These are phyloP conservation scores for Cetoscarus ocellatus DNA, from an alignment of 2,797 vertebrate species.

Conservation along the genomic window DNA sequence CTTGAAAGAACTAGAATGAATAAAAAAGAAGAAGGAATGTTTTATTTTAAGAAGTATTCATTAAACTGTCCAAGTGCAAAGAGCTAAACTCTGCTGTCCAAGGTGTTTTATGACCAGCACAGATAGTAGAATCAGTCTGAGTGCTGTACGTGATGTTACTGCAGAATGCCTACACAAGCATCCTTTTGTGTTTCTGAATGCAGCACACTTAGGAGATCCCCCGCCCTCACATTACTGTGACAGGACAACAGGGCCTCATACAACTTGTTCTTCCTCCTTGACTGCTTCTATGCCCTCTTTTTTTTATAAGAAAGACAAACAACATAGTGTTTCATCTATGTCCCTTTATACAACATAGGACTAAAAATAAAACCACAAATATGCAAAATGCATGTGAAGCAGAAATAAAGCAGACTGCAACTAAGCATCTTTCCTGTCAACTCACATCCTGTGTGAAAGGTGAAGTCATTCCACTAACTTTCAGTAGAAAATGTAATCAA, in stretches of 20 bases:
- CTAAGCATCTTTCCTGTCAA: constrained; percentile 6
- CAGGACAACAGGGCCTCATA: constrained; percentile 54
- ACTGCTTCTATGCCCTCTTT: background rate
- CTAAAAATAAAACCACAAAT: background rate
- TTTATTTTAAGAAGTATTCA: too few relatives aligned
- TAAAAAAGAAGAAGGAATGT: too few relatives aligned
- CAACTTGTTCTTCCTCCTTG: constrained; percentile 1
- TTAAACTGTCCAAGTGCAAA: background rate
- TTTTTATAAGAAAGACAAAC: background rate
- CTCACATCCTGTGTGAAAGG: constrained; percentile 18
- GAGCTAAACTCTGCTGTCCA: constrained; percentile 28
- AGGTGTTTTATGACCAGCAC: constrained; percentile 4
- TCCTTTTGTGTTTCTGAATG: constrained; percentile 73
- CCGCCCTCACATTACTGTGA: background rate
- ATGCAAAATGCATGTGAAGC: background rate
- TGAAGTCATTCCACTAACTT: constrained; percentile 15
- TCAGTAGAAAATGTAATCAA: background rate
- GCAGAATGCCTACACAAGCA: constrained; percentile 64
- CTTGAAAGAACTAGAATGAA: too few relatives aligned
- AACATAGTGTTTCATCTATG: background rate
- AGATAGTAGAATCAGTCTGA: constrained; percentile 29
- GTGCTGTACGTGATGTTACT: constrained; percentile 51
- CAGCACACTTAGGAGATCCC: constrained; percentile 12
- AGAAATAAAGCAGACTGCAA: constrained; percentile 1
- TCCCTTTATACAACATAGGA: background rate